A percentile compares a stretch with the other conserved stretches of the same genome.
These are phyloP conservation scores for Parauchenoglanis ngamensis DNA, from an alignment of 2,797 vertebrate species.

Conservation along the genomic window DNA sequence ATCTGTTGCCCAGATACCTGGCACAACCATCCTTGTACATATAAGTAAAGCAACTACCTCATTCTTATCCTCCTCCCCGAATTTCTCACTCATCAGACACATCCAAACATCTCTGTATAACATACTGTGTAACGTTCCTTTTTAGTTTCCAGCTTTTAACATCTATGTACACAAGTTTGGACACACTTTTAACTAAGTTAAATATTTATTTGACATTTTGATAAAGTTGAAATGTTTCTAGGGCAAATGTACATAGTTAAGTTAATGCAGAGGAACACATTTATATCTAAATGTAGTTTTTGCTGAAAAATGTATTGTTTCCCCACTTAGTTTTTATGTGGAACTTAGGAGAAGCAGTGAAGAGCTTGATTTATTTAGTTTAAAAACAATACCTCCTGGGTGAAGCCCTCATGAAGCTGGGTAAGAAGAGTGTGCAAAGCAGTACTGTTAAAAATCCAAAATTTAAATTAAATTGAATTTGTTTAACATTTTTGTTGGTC, in stretches of 20 bases:
- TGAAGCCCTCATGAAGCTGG: neutral
- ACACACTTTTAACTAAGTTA: neutral
- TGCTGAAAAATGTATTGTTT: neutral
- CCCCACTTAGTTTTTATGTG: neutral
- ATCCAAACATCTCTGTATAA: neutral
- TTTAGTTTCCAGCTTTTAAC: neutral
- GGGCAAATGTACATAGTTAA: neutral
- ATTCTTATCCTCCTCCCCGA: neutral
- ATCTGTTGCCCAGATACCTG: neutral
- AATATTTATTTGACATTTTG: neutral
- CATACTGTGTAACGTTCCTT: neutral
- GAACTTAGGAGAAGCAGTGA: neutral
- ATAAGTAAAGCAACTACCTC: neutral
- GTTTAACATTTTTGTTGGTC: neutral
- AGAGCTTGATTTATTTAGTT: neutral
- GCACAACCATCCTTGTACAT: neutral
- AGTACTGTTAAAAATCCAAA: neutral
- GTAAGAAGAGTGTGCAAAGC: neutral
- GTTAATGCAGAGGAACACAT: neutral
- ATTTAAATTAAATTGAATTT: neutral
- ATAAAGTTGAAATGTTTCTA: neutral
- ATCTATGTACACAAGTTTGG: neutral
- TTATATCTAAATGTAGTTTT: neutral
- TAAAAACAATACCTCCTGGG: neutral
- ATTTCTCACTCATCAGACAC: neutral